Percentiles rank a stretch among this genome's conserved stretches.
Conservation (phyloP, 2,888 invertebrate species). For the Terebella lapidaria region DNA sequence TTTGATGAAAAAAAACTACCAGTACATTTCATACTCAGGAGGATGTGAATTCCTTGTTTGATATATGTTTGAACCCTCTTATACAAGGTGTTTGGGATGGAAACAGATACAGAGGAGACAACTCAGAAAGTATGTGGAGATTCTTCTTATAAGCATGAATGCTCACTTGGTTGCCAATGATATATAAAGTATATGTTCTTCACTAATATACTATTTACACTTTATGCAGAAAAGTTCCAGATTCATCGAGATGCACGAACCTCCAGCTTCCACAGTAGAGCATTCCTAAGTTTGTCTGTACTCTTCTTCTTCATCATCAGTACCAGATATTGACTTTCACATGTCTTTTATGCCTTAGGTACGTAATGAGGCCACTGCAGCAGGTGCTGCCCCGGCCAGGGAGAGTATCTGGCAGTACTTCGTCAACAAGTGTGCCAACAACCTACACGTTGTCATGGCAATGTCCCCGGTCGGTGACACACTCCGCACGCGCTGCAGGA, state of each 20-base stretch:
- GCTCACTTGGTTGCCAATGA: neutral
- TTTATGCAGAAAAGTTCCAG: too few relatives aligned
- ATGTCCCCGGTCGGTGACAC: constrained; percentile 83
- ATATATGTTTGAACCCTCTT: too few relatives aligned
- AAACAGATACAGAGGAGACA: neutral
- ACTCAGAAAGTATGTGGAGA: neutral
- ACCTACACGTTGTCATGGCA: constrained; percentile 82
- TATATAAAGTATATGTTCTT: neutral
- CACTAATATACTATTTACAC: neutral
- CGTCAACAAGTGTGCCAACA: constrained; percentile 69
- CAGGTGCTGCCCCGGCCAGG: constrained; percentile 70
- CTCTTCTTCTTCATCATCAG: neutral
- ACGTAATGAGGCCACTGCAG: constrained; percentile 66
- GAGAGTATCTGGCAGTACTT: constrained; percentile 85
- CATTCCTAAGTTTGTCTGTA: too few relatives aligned
- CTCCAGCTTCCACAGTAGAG: too few relatives aligned
- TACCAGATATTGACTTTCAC: neutral
- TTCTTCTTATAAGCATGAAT: neutral
- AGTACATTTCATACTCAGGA: too few relatives aligned
- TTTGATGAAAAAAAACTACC: too few relatives aligned
- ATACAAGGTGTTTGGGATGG: neutral
- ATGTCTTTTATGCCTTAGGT: constrained; percentile 51
- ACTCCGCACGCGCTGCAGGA: constrained; percentile 77
- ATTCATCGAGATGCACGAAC: too few relatives aligned
- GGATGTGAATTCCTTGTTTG: too few relatives aligned